Base-by-base conservation (phyloP, 2,888 invertebrate genomes). In the Microdon myrmicae region DNA sequence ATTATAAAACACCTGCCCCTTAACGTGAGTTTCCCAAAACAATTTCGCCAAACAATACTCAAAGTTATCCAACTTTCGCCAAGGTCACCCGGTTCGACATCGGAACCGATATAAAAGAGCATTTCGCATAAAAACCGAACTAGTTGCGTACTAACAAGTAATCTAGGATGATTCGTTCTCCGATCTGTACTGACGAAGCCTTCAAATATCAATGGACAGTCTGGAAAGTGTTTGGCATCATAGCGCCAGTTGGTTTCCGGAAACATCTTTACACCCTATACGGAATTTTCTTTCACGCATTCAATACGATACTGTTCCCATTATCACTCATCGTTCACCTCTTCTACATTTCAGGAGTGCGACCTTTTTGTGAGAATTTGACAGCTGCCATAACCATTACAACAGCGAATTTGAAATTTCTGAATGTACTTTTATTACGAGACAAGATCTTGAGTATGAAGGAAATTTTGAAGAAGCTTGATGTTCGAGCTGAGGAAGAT, bases 141-240 rank as follows among this genome's bases (percentile, higher is more conserved):
- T n/a, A n/a, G n/a, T n/a, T n/a, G n/a, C n/a, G n/a, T n/a, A n/a
- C n/a, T n/a, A n/a, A n/a, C n/a, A n/a, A n/a, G n/a, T n/a, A n/a
- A n/a, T n/a, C n/a, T n/a, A n/a, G n/a, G n/a, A n/a, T n/a, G n/a
- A n/a, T n/a, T n/a, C n/a, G n/a, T n/a, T n/a, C 16, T 1, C 5
- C 20, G 4, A 32, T 61, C 12, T 56, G 72, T 28, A 73, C 73
- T 0, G 72, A 75, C 25, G 44, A 43, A 6, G 75, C 73, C 0
- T 71, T 78, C n/a, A 55, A 58, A 2, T 74, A 76, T 47, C 76
- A 77, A 26, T 78, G 76, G 76, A 54, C 60, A 4, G 72, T 75
- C 1, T 77, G 78, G 78, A 44, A 71, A 53, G 45, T 72, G 4
- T 74, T 71, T 41, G 77, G 77, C 0, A 48, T 78, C 4, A 61